phyloP scores from a whole-genome alignment of 2,888 invertebrate species.

The Drosophila mulleri region DNA sequence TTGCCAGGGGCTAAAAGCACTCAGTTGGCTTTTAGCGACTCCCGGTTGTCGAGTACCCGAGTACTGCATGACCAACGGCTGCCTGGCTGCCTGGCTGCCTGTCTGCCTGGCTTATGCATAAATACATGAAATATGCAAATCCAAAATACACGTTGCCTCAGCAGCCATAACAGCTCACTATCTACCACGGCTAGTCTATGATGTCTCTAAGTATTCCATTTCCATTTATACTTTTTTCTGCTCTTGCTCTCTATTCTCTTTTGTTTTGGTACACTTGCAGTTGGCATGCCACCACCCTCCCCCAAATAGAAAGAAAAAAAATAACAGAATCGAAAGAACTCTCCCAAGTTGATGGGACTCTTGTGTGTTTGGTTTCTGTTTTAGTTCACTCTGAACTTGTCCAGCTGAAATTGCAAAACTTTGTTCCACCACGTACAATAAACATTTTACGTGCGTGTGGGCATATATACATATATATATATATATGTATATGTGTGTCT shows the following conservation, averaged over 20 bases:
- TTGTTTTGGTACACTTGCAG: constrained; percentile 33
- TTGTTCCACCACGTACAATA: constrained; percentile 40
- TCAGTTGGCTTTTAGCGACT: constrained; percentile 70
- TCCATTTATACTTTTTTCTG: not conserved
- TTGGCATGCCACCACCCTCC: not conserved
- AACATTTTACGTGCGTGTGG: constrained; percentile 31
- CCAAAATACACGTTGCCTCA: constrained; percentile 17
- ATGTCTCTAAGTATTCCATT: constrained; percentile 21
- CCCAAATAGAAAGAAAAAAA: not conserved
- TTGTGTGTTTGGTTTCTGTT: constrained; percentile 47
- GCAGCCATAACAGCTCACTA: constrained; percentile 17
- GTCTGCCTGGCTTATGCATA: constrained; percentile 52
- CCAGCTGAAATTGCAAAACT: constrained; percentile 59
- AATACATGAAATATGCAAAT: constrained; percentile 73
- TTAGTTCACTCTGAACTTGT: constrained; percentile 50
- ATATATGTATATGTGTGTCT: not conserved
- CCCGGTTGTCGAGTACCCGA: not conserved
- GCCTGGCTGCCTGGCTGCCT: constrained; percentile 9
- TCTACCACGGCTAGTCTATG: constrained; percentile 20
- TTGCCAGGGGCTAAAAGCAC: constrained; percentile 47
- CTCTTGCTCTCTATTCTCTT: not conserved
- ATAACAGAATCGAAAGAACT: constrained; percentile 3
- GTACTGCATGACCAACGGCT: not conserved
- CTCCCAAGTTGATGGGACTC: constrained; percentile 44
- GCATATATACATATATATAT: not conserved